Base-by-base conservation (phyloP, 2,797 vertebrate genomes). In the Acropternis orthonyx region DNA sequence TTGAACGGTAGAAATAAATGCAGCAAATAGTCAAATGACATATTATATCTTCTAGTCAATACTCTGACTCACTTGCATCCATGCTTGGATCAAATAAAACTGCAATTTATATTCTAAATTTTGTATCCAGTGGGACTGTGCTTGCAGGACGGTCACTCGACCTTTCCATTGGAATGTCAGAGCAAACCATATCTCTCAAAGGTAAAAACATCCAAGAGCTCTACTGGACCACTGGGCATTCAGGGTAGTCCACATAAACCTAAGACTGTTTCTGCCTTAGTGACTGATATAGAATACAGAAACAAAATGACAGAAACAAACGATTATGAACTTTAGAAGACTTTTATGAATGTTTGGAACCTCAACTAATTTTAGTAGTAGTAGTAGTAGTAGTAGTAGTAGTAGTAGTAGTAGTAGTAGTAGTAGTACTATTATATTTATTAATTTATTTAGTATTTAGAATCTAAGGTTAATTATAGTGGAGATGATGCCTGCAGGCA, bases 1-100 rank as follows among this genome's bases (percentile, higher is more conserved):
- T 59, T 77, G 49, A 91, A 89, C 49, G 27, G 77, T 78, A 94
- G 61, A 88, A 89, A 93, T 71, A 93, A 92, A 76, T 37, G 32
- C 30, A 92, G 55, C n/a, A 87, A 85, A 69, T 19, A 73, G 73
- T 43, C 52, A 85, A 68, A 77, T 56, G 54, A 49, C 79, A 77
- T 20, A 37, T 36, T 74, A 41, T 49, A 24, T 85, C 12, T 74
- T 44, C 32, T 68, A 49, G 7, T 88, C 87, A 67, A 71, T 77
- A 71, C 30, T 67, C 56, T 89, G 68, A 83, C 41, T 89, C 34
- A 82, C 18, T 65, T 67, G 32, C 9, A 13, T 48, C 44, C 37
- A 27, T 4, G 3, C 9, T 80, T 74, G 3, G 3, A 85, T 88
- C 55, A 88, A 80, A 89, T 80, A 20, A 71, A 88, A 65, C n/a